Evolutionary conservation across 2,797 vertebrate species (phyloP).

Genomic region (Pogonophryne albipinna): DNA sequence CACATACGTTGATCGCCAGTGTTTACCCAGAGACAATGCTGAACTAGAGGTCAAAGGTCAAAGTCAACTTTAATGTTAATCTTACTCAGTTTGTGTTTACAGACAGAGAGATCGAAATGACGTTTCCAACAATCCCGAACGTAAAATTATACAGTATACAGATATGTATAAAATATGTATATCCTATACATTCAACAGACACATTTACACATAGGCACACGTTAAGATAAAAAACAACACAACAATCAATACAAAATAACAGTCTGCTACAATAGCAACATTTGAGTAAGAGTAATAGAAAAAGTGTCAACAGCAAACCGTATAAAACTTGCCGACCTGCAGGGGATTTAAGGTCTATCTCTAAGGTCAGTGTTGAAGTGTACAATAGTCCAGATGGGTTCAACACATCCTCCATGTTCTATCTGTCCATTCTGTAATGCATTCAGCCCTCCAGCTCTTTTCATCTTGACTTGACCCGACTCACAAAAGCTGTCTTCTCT

Average conservation of each 20-base stretch:
- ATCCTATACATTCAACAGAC: no score
- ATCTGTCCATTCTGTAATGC: not conserved
- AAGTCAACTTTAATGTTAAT: not conserved
- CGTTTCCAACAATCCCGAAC: no score
- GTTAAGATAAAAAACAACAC: no score
- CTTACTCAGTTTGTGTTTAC: no score
- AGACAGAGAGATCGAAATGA: no score
- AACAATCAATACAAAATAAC: no score
- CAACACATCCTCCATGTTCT: not conserved
- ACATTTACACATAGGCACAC: no score
- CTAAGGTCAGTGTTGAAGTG: slow-evolving; percentile 2
- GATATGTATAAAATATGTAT: no score
- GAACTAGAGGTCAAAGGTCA: not conserved
- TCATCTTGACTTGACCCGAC: slow-evolving; percentile 13
- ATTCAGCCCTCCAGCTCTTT: slow-evolving; percentile 20
- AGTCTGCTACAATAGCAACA: not conserved
- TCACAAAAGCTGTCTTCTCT: not conserved
- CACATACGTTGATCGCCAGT: no score
- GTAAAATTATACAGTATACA: no score
- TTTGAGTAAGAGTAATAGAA: not conserved
- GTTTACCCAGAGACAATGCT: no score
- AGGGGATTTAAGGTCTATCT: not conserved
- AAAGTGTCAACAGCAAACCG: slow-evolving; percentile 4
- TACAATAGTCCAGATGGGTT: not conserved
- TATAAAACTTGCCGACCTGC: not conserved